Base-by-base conservation (phyloP, 2,888 invertebrate species). In the Siphonodentalium dalli region DNA sequence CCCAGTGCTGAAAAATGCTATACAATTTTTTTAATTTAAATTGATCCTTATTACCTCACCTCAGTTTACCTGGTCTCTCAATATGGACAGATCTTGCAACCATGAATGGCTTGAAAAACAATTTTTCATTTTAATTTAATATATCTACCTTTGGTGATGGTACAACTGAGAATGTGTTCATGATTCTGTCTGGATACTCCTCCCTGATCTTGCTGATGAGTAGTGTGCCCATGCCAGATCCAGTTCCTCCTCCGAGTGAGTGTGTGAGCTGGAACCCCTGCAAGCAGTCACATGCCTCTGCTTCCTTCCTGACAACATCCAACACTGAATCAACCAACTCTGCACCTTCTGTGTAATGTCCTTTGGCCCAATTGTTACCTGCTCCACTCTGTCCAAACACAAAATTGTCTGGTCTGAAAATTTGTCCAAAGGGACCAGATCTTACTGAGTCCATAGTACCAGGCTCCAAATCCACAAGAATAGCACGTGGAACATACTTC, bases 371-470 rank as follows among this genome's bases (percentile, higher is more conserved):
- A 79, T 88, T 92, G 83, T 92, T 92, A 40, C 92, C 85, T 89
- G 77, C 91, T 88, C 84, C 94, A 20, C 61, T 61, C 37, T 63
- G 59, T 8, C 69, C 93, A 81, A 93, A 93, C n/a, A 94, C 91
- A 81, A 93, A 95, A 84, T 95, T 95, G 84, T 95, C 93, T 8
- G 93, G 94, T 59, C 93, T 85, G 86, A 93, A 94, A 75, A 94
- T 90, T 81, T 93, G 87, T 8, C 92, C 92, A 83, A 91, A 94
- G 7, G 93, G 91, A 47, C 93, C 93, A 0, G 92, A 91, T 59
- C 93, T 87, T 61, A 95, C 93, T 0, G 92, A 91, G 83, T 95
- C 94, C 93, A 95, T 95, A 70, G 94, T 94, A 68, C 94, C 94
- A 40, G 94, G 94, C 83, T 95, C 94, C 78, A 95, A 84, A 79